Base-by-base conservation (phyloP, 2,888 invertebrate genomes). In the Dynastes tityus region DNA sequence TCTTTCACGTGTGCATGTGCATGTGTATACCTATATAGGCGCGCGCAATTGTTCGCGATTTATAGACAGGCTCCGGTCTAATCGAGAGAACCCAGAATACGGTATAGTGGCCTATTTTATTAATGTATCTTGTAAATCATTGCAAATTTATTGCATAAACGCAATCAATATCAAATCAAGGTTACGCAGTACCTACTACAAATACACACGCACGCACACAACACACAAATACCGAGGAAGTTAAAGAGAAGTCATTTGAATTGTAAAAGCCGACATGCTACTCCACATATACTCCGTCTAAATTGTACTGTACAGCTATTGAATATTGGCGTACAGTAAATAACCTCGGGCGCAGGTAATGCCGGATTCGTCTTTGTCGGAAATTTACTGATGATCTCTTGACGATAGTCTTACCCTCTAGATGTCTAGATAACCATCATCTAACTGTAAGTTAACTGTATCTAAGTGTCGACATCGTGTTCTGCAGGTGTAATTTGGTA, bases 81-180 rank as follows among this genome's bases (percentile, higher is more conserved):
- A 70, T 76, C 68, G 76, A 73, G 58, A 55, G 73, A 78, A 74
- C 79, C 32, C 77, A 71, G 79, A 77, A 55, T 77, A 79, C 79
- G 79, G 79, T 79, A 79, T 77, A 73, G 64, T 77, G 79, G 74
- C 79, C 79, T 77, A 79, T 79, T 79, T 79, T 79, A 79, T 77
- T 77, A 79, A 79, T 71, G 65, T 58, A 63, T 64, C 76, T 58
- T 58, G 76, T 77, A 77, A 64, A 71, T 79, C 77, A 77, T 79
- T 73, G 75, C 49, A 49, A 76, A 75, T 78, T 79, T 77, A 77
- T 79, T 73, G 79, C 79, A 71, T 77, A 76, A 76, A 61, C 76
- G 79, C 65, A 71, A 76, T 77, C 79, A 79, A 75, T 77, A 68
- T 77, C 74, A 74, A 79, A 79, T 77, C 77, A 79, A 65, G 74